phyloP scores from a whole-genome alignment of 2,113 vertebrate species.

The Halichoerus grypus region DNA sequence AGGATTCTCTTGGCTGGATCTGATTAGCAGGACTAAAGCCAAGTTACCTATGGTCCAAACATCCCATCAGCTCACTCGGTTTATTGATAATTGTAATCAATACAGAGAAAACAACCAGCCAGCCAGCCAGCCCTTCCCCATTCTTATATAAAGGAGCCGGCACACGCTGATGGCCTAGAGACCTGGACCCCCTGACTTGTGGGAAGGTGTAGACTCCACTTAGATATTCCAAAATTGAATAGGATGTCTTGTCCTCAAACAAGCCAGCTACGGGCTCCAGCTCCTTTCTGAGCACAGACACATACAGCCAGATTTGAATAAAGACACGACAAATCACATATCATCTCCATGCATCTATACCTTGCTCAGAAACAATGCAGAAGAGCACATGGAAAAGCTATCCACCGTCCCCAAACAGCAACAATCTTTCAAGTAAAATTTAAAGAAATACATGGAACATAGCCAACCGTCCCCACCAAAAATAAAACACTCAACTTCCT shows the following conservation, averaged over 20 bases:
- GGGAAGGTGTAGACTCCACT: not conserved
- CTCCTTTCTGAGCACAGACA: not conserved
- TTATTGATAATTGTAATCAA: not conserved
- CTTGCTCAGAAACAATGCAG: not conserved
- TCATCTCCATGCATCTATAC: not conserved
- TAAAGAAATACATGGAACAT: slow-evolving; percentile 53
- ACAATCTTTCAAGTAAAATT: slow-evolving; percentile 52
- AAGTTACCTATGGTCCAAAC: not conserved
- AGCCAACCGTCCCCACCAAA: slow-evolving; percentile 79
- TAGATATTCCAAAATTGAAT: not conserved
- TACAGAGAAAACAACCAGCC: not conserved
- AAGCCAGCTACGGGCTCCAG: not conserved
- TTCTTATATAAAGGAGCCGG: not conserved
- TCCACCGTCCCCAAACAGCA: not conserved
- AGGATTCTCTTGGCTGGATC: not conserved
- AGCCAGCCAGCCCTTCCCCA: not conserved
- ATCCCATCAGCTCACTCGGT: not conserved
- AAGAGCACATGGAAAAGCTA: not conserved
- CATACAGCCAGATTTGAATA: not conserved
- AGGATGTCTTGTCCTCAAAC: not conserved
- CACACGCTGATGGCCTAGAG: too few species aligned
- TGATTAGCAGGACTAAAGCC: not conserved
- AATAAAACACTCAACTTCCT: slow-evolving; percentile 83
- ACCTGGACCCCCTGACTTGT: rapidly evolving
- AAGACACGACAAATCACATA: not conserved